Evolutionary conservation across 2,113 vertebrate species (phyloP), one percentile per base, ranked within the genome.

Genomic region (Heterocephalus glaber): DNA sequence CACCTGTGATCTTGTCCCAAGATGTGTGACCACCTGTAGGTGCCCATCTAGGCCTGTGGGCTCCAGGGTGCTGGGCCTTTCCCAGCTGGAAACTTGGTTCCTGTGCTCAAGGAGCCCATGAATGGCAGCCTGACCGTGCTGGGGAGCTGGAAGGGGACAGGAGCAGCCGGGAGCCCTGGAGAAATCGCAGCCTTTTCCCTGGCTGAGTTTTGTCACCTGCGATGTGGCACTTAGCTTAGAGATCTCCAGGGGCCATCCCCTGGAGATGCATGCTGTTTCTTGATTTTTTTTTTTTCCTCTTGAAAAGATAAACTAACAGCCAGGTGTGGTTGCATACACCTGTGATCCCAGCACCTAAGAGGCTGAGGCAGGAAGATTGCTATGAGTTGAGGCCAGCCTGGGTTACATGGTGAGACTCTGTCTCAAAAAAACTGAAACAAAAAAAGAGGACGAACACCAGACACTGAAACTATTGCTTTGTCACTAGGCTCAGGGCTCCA

Each of bases 1-100:
- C 33, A 9, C 68, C 61, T 0, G 12, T 4, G 74, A 22, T 70
- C 28, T 2, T 24, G 52, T 63, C 41, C 65, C 10, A 0, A 56
- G 56, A 60, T 16, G 49, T 14, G 2, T 2, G 12, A 4, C 72
- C 33, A 13, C 49, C 5, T 12, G 0, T 2, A 1, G 63, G 44
- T 3, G 19, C 65, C 80, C 30, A 19, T 56, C 20, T 52, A 5
- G 9, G 65, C 58, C 81, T 56, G 33, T 49, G 56, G 30, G 61
- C 24, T 28, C 1, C 1, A 20, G 30, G 4, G 4, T 0, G 1
- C 60, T 8, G 19, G 19, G 38, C 38, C 76, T 83, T 83, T 76
- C 38, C 66, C 54, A 47, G 7, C 2, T 44, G 20, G 56, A 38
- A 22, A 41, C 49, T 24, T 4, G 0, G 79, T 13, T 56, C 26